Conservation (phyloP, 1,140 invertebrate species). For the Dufourea novaeangliae region DNA sequence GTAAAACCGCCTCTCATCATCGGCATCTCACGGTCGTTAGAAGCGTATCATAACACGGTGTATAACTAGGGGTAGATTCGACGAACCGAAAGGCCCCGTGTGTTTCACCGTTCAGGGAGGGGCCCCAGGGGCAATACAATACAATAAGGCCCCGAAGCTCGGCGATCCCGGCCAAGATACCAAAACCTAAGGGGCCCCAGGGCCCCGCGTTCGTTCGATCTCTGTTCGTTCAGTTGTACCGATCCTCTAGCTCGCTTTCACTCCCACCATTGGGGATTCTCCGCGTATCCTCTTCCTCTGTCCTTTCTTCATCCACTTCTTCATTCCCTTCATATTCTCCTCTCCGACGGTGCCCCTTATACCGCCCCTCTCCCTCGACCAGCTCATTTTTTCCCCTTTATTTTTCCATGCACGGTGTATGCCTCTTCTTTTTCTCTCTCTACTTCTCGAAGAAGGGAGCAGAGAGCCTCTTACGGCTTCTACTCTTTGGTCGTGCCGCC, state of each 20-base stretch:
- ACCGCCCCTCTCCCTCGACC: conserved; percentile 9
- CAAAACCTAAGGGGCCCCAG: conserved; percentile 42
- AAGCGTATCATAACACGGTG: conserved; percentile 69
- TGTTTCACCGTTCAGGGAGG: conserved; percentile 58
- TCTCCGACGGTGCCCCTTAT: conserved; percentile 11
- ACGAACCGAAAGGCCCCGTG: conserved; percentile 53
- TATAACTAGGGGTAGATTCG: conserved; percentile 69
- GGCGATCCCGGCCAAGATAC: conserved; percentile 68
- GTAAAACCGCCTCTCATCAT: conserved; percentile 62
- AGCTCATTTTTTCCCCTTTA: conserved; percentile 33
- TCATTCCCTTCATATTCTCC: conserved; percentile 35
- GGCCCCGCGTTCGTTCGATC: conserved; percentile 29
- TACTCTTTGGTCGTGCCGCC: conserved; percentile 71
- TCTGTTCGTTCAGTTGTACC: not conserved
- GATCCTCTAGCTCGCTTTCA: not conserved
- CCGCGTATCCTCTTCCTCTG: conserved; percentile 44
- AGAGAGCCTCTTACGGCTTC: conserved; percentile 66
- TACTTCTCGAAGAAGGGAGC: conserved; percentile 54
- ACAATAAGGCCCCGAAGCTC: conserved; percentile 70
- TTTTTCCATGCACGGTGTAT: conserved; percentile 60
- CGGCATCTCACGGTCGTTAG: conserved; percentile 67
- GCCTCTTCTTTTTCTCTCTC: conserved; percentile 54
- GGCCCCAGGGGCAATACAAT: conserved; percentile 61
- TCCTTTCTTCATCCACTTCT: conserved; percentile 25
- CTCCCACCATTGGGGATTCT: no score